These are phyloP conservation scores for Drosophila miranda DNA, from an alignment of 1,140 invertebrate genomes.

Conservation along the genomic window DNA sequence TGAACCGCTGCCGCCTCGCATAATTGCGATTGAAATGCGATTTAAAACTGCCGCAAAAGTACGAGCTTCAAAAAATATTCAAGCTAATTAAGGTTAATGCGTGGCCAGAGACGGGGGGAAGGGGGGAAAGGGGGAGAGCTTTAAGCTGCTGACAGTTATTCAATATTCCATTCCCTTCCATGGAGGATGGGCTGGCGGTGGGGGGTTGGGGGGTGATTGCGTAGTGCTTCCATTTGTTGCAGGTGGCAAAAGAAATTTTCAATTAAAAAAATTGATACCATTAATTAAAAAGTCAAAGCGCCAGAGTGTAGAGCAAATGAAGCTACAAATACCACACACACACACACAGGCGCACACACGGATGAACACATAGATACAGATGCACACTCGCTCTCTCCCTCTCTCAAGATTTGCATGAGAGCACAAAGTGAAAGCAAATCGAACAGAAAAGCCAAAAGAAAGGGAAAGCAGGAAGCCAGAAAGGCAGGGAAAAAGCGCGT, in stretches of 20 bases:
- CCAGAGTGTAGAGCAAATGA: constrained; percentile 13
- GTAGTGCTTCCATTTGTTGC: constrained; percentile 5
- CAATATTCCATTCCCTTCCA: neutral
- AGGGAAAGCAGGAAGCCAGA: neutral
- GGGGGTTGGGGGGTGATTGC: neutral
- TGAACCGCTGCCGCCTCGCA: no score
- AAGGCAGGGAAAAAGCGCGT: neutral
- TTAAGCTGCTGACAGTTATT: constrained; percentile 17
- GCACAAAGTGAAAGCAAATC: constrained; percentile 14
- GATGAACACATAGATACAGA: neutral
- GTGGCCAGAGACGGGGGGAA: no score
- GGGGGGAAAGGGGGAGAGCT: neutral
- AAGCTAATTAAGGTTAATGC: constrained; percentile 24
- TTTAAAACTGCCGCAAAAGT: neutral
- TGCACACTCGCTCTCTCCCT: neutral
- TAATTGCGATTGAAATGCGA: neutral
- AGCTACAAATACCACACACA: constrained; percentile 1
- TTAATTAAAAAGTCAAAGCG: constrained; percentile 31
- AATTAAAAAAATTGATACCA: constrained; percentile 24
- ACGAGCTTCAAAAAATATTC: constrained; percentile 5
- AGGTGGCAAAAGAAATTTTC: constrained; percentile 21
- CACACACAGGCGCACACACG: neutral
- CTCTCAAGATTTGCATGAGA: constrained; percentile 11
- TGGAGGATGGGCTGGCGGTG: no score
- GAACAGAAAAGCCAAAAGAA: neutral